Conservation (phyloP, 2,888 invertebrate species). For the Panopea generosa region DNA sequence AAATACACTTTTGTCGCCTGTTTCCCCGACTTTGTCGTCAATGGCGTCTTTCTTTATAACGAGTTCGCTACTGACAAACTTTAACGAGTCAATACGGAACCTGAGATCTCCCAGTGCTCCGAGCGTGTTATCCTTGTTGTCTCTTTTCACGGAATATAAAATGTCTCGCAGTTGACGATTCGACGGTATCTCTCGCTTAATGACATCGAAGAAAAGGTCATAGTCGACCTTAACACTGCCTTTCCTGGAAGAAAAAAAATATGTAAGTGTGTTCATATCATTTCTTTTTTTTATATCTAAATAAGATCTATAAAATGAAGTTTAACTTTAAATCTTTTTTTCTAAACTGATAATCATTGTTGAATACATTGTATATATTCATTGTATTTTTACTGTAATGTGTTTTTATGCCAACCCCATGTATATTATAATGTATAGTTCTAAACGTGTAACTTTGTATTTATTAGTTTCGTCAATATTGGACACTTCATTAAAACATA, state of each 20-base stretch:
- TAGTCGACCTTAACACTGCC: slow-evolving; percentile 29
- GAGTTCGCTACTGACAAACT: slow-evolving; percentile 6
- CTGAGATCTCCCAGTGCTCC: slow-evolving; percentile 43
- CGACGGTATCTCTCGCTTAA: slow-evolving; percentile 29
- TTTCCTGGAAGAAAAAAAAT: slow-evolving; percentile 19
- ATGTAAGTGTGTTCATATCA: no score
- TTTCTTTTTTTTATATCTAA: no score
- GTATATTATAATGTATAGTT: no score
- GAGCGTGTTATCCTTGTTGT: slow-evolving; percentile 19
- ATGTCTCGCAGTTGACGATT: slow-evolving; percentile 22
- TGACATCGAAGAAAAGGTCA: slow-evolving; percentile 32
- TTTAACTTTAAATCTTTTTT: no score
- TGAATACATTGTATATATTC: no score
- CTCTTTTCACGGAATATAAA: slow-evolving; percentile 41
- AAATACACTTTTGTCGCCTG: background rate
- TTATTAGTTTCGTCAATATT: no score
- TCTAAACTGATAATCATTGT: no score
- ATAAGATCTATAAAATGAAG: no score
- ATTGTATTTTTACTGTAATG: no score
- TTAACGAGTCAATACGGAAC: slow-evolving; percentile 31
- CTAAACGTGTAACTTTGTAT: no score
- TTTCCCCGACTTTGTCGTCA: background rate
- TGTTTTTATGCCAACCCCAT: no score
- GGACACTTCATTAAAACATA: no score
- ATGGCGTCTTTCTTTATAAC: background rate